These are phyloP conservation scores for Nothobranchius kuhntae DNA, from an alignment of 2,113 vertebrate genomes.

Conservation along the genomic window DNA sequence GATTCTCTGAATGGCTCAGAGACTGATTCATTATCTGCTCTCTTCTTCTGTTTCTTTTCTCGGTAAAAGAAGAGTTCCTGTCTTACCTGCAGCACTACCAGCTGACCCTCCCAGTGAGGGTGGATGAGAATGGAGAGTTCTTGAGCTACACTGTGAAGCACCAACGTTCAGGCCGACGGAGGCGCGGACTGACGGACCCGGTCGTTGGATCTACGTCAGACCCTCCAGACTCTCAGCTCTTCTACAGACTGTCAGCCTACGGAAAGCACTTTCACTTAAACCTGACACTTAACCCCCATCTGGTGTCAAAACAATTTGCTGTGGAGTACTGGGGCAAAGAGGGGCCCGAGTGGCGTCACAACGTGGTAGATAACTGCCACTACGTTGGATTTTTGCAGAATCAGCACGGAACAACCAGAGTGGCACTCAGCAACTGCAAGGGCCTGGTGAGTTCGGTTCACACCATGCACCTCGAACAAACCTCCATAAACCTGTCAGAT, in stretches of 20 bases:
- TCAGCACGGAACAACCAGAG: conserved; percentile 86
- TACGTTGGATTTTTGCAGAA: conserved; percentile 92
- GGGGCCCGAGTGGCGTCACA: conserved; percentile 90
- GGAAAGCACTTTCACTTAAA: conserved; percentile 99
- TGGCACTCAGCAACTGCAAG: conserved; percentile 96
- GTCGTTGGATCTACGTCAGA: conserved; percentile 60
- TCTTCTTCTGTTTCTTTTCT: conserved; percentile 45
- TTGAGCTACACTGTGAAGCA: conserved; percentile 98
- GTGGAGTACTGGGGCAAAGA: conserved; percentile 97
- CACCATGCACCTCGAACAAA: conserved; percentile 1
- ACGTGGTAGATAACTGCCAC: conserved; percentile 91
- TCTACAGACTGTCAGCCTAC: conserved; percentile 97
- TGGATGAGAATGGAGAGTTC: conserved; percentile 94
- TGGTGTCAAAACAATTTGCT: conserved; percentile 95
- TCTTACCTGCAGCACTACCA: conserved; percentile 98
- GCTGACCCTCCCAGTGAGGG: conserved; percentile 91
- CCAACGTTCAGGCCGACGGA: conserved; percentile 87
- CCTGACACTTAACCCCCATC: conserved; percentile 93
- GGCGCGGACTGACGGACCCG: conserved; percentile 81
- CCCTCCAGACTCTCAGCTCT: conserved; percentile 86
- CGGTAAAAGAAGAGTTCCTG: conserved; percentile 95
- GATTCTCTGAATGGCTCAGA: background rate
- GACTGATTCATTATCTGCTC: background rate
- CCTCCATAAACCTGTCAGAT: conserved; percentile 19
- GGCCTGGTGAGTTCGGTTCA: conserved; percentile 90